Evolutionary conservation across 2,888 invertebrate species (phyloP).

Genomic region (Alsophila aescularia): DNA sequence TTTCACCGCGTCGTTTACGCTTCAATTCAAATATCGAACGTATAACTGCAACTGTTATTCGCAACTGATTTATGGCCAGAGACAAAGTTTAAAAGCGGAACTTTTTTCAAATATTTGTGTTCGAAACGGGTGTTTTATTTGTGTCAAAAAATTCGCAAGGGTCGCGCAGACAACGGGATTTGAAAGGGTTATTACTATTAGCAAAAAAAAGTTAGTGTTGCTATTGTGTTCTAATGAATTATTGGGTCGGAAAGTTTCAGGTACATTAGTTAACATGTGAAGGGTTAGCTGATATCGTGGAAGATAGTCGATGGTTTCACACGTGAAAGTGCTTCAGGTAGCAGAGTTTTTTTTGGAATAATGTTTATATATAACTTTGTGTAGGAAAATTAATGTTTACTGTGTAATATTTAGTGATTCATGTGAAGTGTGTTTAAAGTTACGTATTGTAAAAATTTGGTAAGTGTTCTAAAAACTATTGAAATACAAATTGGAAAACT

Average conservation of each 20-base stretch:
- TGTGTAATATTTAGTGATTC: neutral
- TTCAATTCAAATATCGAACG: conserved; percentile 73
- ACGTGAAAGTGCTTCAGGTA: conserved; percentile 77
- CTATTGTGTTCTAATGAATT: conserved; percentile 82
- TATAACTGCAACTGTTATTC: conserved; percentile 70
- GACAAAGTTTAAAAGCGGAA: conserved; percentile 73
- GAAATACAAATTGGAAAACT: too few relatives aligned
- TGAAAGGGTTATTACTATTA: conserved; percentile 82
- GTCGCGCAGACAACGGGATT: conserved; percentile 68
- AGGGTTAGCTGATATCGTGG: conserved; percentile 74
- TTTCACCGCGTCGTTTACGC: conserved; percentile 62
- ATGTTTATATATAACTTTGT: neutral
- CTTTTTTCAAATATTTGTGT: conserved; percentile 78
- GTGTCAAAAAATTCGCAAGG: conserved; percentile 80
- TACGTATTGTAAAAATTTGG: too few relatives aligned
- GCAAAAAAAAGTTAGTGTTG: conserved; percentile 67
- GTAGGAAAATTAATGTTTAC: neutral
- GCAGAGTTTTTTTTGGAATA: conserved; percentile 26
- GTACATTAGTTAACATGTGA: conserved; percentile 80
- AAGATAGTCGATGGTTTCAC: conserved; percentile 76
- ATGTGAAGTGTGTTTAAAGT: too few relatives aligned
- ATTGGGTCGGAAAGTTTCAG: conserved; percentile 83
- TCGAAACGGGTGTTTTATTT: conserved; percentile 82
- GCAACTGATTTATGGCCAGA: conserved; percentile 79
- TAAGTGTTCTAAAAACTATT: too few relatives aligned